Base-by-base conservation (phyloP, 2,888 invertebrate genomes). In the Hyppa rectilinea region DNA sequence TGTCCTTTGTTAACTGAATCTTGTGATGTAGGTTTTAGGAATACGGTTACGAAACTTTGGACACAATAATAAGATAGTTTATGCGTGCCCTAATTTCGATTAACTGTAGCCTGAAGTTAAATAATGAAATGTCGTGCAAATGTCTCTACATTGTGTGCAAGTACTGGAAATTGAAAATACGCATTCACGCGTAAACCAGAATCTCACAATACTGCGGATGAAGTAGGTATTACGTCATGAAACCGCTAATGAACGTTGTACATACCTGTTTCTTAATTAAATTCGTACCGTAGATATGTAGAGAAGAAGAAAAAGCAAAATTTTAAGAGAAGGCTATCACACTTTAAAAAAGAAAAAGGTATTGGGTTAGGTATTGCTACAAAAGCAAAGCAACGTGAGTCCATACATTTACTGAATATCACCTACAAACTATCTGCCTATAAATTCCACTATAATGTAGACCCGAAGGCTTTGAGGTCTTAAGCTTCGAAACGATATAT, bases 401-500 rank as follows among this genome's bases (percentile, higher is more conserved):
- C 45, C 67, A 63, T 70, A 74, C 50, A 68, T 80, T 79, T 60
- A 29, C 68, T 71, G 70, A 76, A 78, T 71, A 71, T 68, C 70
- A 72, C 50, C 26, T 55, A 74, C 69, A 75, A 68, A 68, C 52
- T 71, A 62, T 71, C 71, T 62, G 60, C 59, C 67, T 43, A 83
- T 77, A 83, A 83, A 83, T 83, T 83, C 40, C 62, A 43, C 31
- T 68, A 53, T 76, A 83, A 79, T 83, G 73, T 79, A 69, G 45
- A 47, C 72, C 66, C 73, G 17, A 71, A 65, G 76, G 65, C 71
- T 81, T 71, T 71, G 59, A 75, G 66, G 68, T 64, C 68, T 77
- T 78, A 83, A 74, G 71, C 75, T 75, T 60, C 68, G 66, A 62
- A 69, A 56, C 64, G 60, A 79, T 78, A 78, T 64, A 76, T 79